A percentile compares a stretch with the other conserved stretches of the same genome.
Evolutionary conservation across 2,113 vertebrate genomes (phyloP).

Genomic region (Takifugu flavidus): DNA sequence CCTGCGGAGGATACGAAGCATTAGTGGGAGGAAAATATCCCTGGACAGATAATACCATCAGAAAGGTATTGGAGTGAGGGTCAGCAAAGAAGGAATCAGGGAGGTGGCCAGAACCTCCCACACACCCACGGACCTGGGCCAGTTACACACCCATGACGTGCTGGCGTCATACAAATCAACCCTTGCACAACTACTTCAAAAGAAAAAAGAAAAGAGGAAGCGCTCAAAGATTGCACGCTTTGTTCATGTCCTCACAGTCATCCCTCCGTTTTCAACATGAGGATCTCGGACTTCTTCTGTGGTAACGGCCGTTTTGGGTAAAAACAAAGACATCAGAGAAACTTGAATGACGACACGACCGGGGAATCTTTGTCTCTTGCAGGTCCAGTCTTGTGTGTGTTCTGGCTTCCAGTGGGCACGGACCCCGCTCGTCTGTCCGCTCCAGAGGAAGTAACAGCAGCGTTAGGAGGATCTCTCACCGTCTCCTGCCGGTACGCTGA

Average conservation of each 20-base stretch:
- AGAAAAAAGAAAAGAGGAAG: conserved; percentile 20
- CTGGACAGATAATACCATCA: too few relatives aligned
- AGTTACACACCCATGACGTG: not conserved
- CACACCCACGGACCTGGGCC: conserved; percentile 5
- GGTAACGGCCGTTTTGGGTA: conserved; percentile 27
- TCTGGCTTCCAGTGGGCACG: conserved; percentile 21
- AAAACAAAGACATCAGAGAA: not conserved
- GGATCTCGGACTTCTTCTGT: conserved; percentile 13
- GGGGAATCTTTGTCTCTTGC: conserved; percentile 15
- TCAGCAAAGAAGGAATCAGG: too few relatives aligned
- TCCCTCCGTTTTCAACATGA: conserved; percentile 18
- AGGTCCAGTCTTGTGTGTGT: conserved; percentile 30
- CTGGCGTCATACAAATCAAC: not conserved
- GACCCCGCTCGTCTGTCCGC: conserved; percentile 31
- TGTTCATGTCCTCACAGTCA: not conserved
- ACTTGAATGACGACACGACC: not conserved
- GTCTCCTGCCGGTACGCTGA: conserved; percentile 43
- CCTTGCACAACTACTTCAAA: conserved; percentile 10
- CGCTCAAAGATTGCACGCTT: not conserved
- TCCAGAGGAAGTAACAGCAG: conserved; percentile 32
- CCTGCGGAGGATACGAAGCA: too few relatives aligned
- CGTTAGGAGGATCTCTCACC: conserved; percentile 19
- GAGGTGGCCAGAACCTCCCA: too few relatives aligned
- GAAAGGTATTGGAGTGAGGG: too few relatives aligned
- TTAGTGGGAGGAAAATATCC: too few relatives aligned